These are phyloP conservation scores for Drosophila truncata DNA, from an alignment of 1,140 invertebrate species.

Conservation along the genomic window DNA sequence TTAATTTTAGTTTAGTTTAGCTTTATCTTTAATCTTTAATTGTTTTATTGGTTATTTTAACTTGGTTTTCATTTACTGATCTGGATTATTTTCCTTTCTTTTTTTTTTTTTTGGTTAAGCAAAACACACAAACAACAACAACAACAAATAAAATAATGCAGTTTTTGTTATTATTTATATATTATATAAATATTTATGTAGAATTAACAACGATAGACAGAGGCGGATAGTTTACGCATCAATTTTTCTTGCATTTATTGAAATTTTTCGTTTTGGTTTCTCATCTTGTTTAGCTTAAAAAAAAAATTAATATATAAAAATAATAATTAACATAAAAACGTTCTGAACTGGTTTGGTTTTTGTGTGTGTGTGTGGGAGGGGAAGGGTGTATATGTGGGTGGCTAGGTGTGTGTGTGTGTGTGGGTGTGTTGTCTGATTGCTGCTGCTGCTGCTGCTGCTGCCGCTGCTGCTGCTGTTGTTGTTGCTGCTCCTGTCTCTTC, in stretches of 20 bases:
- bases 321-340: slow-evolving; percentile 84
- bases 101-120: slow-evolving; percentile 48
- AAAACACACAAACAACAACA: slow-evolving; percentile 37
- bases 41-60: slow-evolving; percentile 29
- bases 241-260: slow-evolving; percentile 66
- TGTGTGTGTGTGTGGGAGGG: slow-evolving; percentile 16
- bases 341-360: slow-evolving; percentile 81
- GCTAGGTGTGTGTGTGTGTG: slow-evolving; percentile 12
- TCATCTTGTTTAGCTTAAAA: slow-evolving; percentile 50
- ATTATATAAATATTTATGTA: not conserved
- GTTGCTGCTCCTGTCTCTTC: slow-evolving; percentile 4
- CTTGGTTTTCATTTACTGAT: slow-evolving; percentile 13
- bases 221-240: slow-evolving; percentile 35
- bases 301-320: slow-evolving; percentile 73
- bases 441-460: slow-evolving; percentile 30
- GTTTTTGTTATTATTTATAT: too few species aligned
- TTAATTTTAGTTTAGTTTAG: slow-evolving; percentile 29
- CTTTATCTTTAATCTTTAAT: slow-evolving; percentile 6
- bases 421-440: slow-evolving; percentile 17
- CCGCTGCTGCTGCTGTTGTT: slow-evolving; percentile 17
- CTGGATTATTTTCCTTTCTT: not conserved
- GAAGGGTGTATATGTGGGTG: slow-evolving; percentile 10
- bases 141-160: slow-evolving; percentile 32
- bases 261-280: slow-evolving; percentile 54
- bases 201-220: slow-evolving; percentile 32